Evolutionary conservation across 2,113 vertebrate genomes (phyloP).

Genomic region (Mellivora capensis): DNA sequence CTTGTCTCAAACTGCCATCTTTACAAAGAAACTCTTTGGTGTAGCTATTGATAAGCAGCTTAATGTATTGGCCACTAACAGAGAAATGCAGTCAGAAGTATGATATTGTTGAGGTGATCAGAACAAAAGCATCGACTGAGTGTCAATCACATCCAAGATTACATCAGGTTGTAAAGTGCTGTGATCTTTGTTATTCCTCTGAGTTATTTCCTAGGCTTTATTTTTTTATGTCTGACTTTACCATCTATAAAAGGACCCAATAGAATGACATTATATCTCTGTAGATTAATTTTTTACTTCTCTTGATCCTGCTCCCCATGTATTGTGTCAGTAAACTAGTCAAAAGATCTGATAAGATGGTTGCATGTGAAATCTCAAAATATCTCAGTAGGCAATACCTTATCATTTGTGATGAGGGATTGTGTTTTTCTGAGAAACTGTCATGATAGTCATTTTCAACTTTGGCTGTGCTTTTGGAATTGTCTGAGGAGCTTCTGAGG

Average conservation of each 20-base stretch:
- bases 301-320: neutral
- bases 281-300: neutral
- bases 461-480: neutral
- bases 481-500: neutral
- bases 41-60: neutral
- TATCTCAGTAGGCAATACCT: neutral
- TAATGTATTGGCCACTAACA: neutral
- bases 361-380: neutral
- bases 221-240: neutral
- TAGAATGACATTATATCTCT: neutral
- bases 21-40: neutral
- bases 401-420: neutral
- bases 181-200: neutral
- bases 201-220: neutral
- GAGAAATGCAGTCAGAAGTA: neutral
- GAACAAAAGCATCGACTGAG: neutral
- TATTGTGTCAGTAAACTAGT: neutral
- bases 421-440: neutral
- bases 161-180: neutral
- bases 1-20: neutral
- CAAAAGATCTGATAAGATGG: neutral
- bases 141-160: neutral
- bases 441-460: neutral
- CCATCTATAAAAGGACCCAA: neutral
- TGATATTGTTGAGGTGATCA: neutral